Evolutionary conservation across 1,140 invertebrate species (phyloP), one percentile per base, ranked within the genome.

Genomic region (Bombyx mori): DNA sequence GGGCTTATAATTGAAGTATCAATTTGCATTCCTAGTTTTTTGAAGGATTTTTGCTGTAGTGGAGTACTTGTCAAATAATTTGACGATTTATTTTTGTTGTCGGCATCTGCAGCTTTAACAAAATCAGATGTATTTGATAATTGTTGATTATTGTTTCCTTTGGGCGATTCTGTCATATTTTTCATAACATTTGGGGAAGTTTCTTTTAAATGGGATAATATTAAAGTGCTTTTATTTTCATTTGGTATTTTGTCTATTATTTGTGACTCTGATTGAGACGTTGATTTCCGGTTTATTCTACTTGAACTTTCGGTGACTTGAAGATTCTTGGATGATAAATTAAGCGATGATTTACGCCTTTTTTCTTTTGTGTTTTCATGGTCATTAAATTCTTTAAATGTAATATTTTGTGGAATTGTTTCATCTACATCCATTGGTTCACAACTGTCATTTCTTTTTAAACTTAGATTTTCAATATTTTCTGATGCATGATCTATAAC

Each of bases 371-470:
- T 8, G 18, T 43, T 45, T 8, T 45, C 12, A 12, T 56, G 43
- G 48, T 56, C 46, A 48, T 42, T 6, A 7, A 42, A 7, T n/a
- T 56, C 12, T 7, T 48, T 48, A 44, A 61, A 53, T 47, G 68
- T 50, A 45, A 70, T 45, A 68, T 70, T 75, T 52, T 73, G 76
- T 47, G 72, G 77, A 26, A 85, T 65, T 52, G 77, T 80, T 71
- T 79, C 76, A 71, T 84, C 82, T 64, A 83, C 58, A 62, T 84
- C 83, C 81, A 86, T 86, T 26, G 80, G 79, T 69, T 86, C 82
- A 73, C 69, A 75, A 47, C 66, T 69, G 43, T 70, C 56, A 68
- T 71, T 67, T 56, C 26, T 58, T 58, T 58, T 45, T 56, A 49
- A 45, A 1, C 8, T 22, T 12, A 18, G n/a, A 45, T 46, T 44